Evolutionary conservation across 1,140 invertebrate species (phyloP).

Genomic region (Plodia interpunctella): DNA sequence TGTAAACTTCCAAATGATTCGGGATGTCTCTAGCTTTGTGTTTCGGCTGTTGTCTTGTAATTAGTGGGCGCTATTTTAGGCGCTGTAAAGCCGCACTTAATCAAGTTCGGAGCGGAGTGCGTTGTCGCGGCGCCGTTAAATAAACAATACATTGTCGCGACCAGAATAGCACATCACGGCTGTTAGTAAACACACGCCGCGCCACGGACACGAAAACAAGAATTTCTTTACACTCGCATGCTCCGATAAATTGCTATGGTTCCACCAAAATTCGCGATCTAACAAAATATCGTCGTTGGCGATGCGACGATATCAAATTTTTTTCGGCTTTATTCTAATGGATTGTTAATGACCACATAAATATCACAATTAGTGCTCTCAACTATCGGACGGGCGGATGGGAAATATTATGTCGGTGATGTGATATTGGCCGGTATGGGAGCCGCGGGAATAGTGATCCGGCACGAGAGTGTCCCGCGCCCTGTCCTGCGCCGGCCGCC

Average conservation of each 20-base stretch:
- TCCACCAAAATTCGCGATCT: slow-evolving; percentile 19
- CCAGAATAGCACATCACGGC: slow-evolving; percentile 38
- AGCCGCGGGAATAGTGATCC: too few relatives aligned
- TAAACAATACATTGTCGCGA: slow-evolving; percentile 25
- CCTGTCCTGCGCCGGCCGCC: background rate
- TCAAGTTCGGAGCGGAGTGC: slow-evolving; percentile 27
- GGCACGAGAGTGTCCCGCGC: background rate
- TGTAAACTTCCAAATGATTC: background rate
- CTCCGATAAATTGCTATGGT: background rate
- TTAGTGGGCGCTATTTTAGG: slow-evolving; percentile 9
- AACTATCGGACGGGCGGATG: background rate
- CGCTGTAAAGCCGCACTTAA: slow-evolving; percentile 29
- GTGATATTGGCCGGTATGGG: too few relatives aligned
- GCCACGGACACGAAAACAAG: background rate
- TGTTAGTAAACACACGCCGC: slow-evolving; percentile 45
- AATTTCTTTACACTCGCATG: background rate
- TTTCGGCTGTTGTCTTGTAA: slow-evolving; percentile 8
- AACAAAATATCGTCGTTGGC: slow-evolving; percentile 19
- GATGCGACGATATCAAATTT: slow-evolving; percentile 26
- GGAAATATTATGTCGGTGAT: background rate
- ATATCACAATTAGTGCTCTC: slow-evolving; percentile 35
- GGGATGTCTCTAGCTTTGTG: slow-evolving; percentile 6
- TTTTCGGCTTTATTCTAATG: slow-evolving; percentile 43
- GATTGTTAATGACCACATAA: slow-evolving; percentile 42
- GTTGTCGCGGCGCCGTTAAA: slow-evolving; percentile 20